A percentile compares a stretch with the other conserved stretches of the same genome.
phyloP scores from a whole-genome alignment of 1,140 invertebrate species.

The Drosophila albomicans region DNA sequence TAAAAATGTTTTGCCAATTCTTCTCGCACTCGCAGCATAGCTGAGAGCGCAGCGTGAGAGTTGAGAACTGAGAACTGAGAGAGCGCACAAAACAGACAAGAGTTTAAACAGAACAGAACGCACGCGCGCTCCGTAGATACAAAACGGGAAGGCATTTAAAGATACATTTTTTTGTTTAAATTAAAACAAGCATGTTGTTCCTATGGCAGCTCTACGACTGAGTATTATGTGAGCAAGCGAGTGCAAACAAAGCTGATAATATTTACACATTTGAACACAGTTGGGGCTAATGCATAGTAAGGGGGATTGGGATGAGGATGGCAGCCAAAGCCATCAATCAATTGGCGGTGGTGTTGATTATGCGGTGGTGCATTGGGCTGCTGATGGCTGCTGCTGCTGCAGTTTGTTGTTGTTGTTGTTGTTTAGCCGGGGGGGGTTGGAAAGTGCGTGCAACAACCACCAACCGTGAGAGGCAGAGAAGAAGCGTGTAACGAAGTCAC shows the following conservation, averaged over 20 bases:
- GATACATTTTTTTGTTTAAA: slow-evolving; percentile 56
- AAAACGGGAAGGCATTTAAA: slow-evolving; percentile 60
- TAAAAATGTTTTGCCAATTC: slow-evolving; percentile 34
- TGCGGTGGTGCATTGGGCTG: not conserved
- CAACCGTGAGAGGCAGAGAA: slow-evolving; percentile 1
- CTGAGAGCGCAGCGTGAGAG: not conserved
- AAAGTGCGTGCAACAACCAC: slow-evolving; percentile 11
- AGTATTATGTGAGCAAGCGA: slow-evolving; percentile 9
- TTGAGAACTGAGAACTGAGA: slow-evolving; percentile 29
- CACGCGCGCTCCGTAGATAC: slow-evolving; percentile 67
- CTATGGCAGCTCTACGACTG: slow-evolving; percentile 1
- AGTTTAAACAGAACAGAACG: slow-evolving; percentile 56
- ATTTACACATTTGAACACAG: slow-evolving; percentile 3
- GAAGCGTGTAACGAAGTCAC: slow-evolving; percentile 8
- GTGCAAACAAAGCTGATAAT: slow-evolving; percentile 11
- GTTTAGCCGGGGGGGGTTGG: slow-evolving; percentile 13
- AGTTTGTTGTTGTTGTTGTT: not conserved
- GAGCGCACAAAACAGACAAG: slow-evolving; percentile 13
- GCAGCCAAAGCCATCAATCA: no score
- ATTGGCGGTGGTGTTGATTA: not conserved
- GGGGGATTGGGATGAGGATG: not conserved
- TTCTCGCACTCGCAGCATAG: slow-evolving; percentile 1
- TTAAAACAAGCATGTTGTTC: slow-evolving; percentile 36
- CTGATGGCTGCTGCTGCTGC: not conserved
- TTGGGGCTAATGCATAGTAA: not conserved